These are phyloP conservation scores for Atethmia centrago DNA, from an alignment of 2,888 invertebrate genomes.

Conservation along the genomic window DNA sequence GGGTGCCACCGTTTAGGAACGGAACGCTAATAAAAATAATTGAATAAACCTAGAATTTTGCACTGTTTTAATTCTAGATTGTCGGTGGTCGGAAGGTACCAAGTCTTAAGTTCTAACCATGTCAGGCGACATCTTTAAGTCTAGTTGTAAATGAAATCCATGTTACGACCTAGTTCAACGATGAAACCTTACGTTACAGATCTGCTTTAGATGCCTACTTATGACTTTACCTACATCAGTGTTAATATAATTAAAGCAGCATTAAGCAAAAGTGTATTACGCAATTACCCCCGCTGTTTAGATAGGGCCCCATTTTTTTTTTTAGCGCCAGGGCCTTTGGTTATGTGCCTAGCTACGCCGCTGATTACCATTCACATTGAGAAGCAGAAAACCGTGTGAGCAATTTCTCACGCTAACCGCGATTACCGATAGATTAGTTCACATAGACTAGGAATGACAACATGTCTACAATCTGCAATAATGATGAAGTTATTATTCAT, in stretches of 20 bases:
- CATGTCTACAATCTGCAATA: constrained; percentile 10
- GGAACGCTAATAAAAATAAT: no score
- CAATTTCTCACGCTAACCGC: constrained; percentile 35
- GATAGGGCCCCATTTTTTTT: no score
- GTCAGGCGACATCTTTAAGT: constrained; percentile 4
- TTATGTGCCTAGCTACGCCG: no score
- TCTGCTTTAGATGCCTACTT: constrained; percentile 20
- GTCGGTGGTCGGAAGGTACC: no score
- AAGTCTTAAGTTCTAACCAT: no score
- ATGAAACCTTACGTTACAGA: constrained; percentile 52
- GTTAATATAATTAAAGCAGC: background rate
- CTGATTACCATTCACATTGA: constrained; percentile 12
- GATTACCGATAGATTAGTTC: constrained; percentile 24
- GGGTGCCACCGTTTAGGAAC: no score
- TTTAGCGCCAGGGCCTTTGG: no score
- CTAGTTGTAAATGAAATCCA: constrained; percentile 15
- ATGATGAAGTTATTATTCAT: constrained; percentile 42
- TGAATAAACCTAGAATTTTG: no score
- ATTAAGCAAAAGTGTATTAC: no score
- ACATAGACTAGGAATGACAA: constrained; percentile 32
- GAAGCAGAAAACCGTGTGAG: constrained; percentile 30
- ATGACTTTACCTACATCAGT: constrained; percentile 27
- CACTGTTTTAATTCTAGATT: no score
- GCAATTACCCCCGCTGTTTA: no score
- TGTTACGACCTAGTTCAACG: constrained; percentile 43